Evolutionary conservation across 2,113 vertebrate genomes (phyloP), one percentile per base, ranked within the genome.

Genomic region (Anhinga anhinga): DNA sequence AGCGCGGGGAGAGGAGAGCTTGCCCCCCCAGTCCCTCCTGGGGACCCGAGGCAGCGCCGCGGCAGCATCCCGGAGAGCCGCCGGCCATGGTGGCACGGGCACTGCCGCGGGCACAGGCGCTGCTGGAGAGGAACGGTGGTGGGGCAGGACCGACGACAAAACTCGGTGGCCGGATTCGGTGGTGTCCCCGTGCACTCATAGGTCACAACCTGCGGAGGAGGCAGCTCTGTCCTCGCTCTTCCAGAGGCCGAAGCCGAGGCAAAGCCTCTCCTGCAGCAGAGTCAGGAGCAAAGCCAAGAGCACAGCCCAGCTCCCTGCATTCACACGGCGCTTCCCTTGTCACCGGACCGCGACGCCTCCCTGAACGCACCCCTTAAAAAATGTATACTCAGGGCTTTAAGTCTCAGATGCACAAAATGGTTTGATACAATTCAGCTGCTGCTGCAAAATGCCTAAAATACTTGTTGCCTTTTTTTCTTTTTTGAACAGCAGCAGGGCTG

Each of bases 381-480:
- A 10, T 1, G 4, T 13, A 40, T 17, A 20, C 66, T 34, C 34
- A 22, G 42, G 80, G 69, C 67, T 73, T 25, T 26, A 55, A 29
- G 62, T 34, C 95, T 27, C 56, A 21, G 53, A 65, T 18, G 56
- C 84, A 52, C 19, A 3, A 2, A 4, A 15, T 4, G 11, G 63
- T 27, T n/a, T 77, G 85, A 86, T 53, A 55, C 53, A 50, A 14
- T 17, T 74, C 93, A 94, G 90, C 95, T 94, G 95, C 74, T 88
- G 88, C 82, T 73, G 82, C 58, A 52, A 16, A 65, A 91, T 17
- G 61, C 81, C 94, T 78, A n/a, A 59, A 78, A 89, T 50, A 53
- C 66, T 92, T 58, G 45, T n/a, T 69, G 74, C 11, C 6, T 25
- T 36, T 45, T 56, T 26, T 18, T 70, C 32, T n/a, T 50, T 38